These are phyloP conservation scores for Notoglanidium macrostoma DNA, from an alignment of 2,797 vertebrate genomes.

Conservation along the genomic window DNA sequence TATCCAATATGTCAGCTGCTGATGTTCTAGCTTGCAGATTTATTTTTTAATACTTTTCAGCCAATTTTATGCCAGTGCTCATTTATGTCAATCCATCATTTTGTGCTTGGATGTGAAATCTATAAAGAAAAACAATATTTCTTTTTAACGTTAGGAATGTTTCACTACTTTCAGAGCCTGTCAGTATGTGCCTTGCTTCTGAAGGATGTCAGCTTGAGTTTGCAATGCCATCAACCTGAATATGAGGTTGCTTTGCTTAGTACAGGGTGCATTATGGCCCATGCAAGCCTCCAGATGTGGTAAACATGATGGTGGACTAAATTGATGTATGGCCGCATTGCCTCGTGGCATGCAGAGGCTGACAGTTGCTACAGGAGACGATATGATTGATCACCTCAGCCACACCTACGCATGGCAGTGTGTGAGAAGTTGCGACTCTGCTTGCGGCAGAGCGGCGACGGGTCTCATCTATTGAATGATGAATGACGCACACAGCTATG, in stretches of 20 bases:
- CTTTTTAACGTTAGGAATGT: slow-evolving; percentile 13
- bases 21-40: background rate
- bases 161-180: background rate
- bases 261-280: slow-evolving; percentile 47
- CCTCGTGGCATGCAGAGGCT: slow-evolving; percentile 57
- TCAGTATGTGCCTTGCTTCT: slow-evolving; percentile 17
- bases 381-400: slow-evolving; percentile 69
- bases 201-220: slow-evolving; percentile 26
- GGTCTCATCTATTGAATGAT: slow-evolving; percentile 52
- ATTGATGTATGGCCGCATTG: slow-evolving; percentile 71
- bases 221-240: slow-evolving; percentile 36
- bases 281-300: slow-evolving; percentile 63
- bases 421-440: slow-evolving; percentile 55
- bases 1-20: background rate
- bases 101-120: background rate
- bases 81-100: slow-evolving; percentile 32
- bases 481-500: slow-evolving; percentile 38
- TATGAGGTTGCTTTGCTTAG: background rate
- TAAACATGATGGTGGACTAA: slow-evolving; percentile 61
- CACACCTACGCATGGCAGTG: slow-evolving; percentile 54
- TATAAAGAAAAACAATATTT: slow-evolving; percentile 3
- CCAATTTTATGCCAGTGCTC: too few relatives aligned
- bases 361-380: slow-evolving; percentile 73
- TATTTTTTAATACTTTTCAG: slow-evolving; percentile 5
- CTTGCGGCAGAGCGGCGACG: slow-evolving; percentile 33